phyloP scores from a whole-genome alignment of 2,113 vertebrate genomes.

The Calyptommatus sinebrachiatus region DNA sequence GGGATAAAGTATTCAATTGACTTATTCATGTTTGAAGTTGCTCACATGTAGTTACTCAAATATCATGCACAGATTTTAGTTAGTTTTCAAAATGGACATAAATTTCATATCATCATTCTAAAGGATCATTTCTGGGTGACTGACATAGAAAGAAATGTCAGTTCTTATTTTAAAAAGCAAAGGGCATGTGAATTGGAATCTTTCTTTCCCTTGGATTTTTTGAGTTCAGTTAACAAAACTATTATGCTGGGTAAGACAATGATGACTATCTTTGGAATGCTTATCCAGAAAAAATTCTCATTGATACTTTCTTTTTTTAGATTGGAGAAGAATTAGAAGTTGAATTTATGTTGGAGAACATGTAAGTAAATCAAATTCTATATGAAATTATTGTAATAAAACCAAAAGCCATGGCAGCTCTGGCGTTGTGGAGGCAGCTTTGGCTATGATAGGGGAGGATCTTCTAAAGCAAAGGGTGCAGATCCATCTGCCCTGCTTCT shows the following conservation, averaged over 20 bases:
- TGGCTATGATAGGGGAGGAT: background rate
- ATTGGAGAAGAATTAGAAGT: slow-evolving; percentile 52
- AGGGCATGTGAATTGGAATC: background rate
- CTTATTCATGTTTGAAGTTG: no score
- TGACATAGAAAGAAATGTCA: background rate
- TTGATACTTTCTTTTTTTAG: slow-evolving; percentile 44
- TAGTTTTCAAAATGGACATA: background rate
- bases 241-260: background rate
- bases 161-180: background rate
- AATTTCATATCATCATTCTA: background rate
- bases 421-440: no score
- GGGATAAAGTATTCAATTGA: no score
- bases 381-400: background rate
- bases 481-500: no score
- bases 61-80: background rate
- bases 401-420: background rate
- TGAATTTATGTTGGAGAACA: slow-evolving; percentile 56
- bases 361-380: slow-evolving; percentile 48
- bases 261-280: fast-evolving
- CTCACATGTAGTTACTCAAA: no score
- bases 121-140: background rate
- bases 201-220: background rate
- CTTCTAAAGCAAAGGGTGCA: background rate
- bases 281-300: background rate
- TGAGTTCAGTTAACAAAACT: background rate